These are phyloP conservation scores for Rhizoglyphus robini DNA, from an alignment of 1,140 invertebrate genomes.

Conservation along the genomic window DNA sequence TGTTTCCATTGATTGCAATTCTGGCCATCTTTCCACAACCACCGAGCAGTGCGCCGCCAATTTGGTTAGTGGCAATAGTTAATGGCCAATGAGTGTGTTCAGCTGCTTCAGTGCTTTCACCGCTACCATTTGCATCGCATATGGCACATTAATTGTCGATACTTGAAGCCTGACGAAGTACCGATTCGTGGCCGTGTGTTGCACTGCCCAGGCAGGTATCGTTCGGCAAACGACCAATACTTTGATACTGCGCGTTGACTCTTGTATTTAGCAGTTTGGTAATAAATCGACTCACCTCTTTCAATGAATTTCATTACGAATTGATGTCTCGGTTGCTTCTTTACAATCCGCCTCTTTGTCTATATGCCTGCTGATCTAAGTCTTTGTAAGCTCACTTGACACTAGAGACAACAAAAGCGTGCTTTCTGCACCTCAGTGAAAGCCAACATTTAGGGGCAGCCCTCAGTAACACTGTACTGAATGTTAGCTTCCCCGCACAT, in stretches of 20 bases:
- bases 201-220: not conserved
- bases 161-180: not conserved
- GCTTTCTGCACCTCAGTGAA: too few species aligned
- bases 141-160: conserved; percentile 11
- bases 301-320: not conserved
- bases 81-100: not conserved
- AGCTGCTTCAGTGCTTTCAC: not conserved
- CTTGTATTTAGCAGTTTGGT: not conserved
- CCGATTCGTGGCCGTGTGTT: not conserved
- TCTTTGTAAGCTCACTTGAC: not conserved
- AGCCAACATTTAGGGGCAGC: too few species aligned
- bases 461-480: too few species aligned
- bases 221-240: not conserved
- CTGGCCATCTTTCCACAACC: too few species aligned
- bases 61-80: too few species aligned
- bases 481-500: too few species aligned
- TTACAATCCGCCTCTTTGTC: not conserved
- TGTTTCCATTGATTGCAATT: too few species aligned
- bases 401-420: too few species aligned
- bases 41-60: too few species aligned
- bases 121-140: not conserved
- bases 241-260: not conserved
- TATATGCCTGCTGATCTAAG: not conserved
- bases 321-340: not conserved
- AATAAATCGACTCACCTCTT: not conserved